A percentile compares a stretch with the other conserved stretches of the same genome.
Evolutionary conservation across 30 jellyfish, hydroid and myxozoan genomes (phyloP).

Genomic region (Aurelia sp.): DNA sequence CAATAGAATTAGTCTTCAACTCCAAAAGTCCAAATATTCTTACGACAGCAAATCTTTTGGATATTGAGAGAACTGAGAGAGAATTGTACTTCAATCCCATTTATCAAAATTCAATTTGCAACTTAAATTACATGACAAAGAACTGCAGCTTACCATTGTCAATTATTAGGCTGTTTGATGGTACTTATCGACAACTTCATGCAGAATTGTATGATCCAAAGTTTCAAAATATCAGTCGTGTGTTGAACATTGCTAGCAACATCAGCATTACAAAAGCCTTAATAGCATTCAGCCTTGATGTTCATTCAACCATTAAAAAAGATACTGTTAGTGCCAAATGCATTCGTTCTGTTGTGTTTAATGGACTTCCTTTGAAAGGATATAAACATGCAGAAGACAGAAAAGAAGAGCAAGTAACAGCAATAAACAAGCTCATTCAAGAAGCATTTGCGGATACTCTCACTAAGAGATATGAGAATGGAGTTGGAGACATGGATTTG

Average conservation of each 20-base stretch:
- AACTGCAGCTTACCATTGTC: constrained; percentile 84
- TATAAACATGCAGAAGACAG: constrained; percentile 83
- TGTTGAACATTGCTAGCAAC: constrained; percentile 69
- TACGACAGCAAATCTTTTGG: constrained; percentile 63
- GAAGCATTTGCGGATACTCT: constrained; percentile 81
- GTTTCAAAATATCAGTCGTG: constrained; percentile 35
- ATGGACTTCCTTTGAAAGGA: constrained; percentile 92
- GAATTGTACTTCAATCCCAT: constrained; percentile 40
- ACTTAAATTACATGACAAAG: constrained; percentile 29
- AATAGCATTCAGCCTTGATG: constrained; percentile 84
- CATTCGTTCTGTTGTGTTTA: constrained; percentile 79
- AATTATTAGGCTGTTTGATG: constrained; percentile 85
- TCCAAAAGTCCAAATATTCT: constrained; percentile 33
- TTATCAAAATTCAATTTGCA: constrained; percentile 68
- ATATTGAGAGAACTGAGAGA: constrained; percentile 56
- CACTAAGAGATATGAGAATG: constrained; percentile 60
- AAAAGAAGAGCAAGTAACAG: constrained; percentile 66
- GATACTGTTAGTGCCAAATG: constrained; percentile 57
- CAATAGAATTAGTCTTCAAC: constrained; percentile 79
- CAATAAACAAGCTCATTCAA: constrained; percentile 36
- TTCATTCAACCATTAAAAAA: constrained; percentile 31
- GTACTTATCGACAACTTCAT: constrained; percentile 56
- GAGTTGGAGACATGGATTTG: constrained; percentile 79
- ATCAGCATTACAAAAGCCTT: constrained; percentile 75
- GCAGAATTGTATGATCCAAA: constrained; percentile 77